phyloP scores from a whole-genome alignment of 2,113 vertebrate species.

The Maccullochella peelii region DNA sequence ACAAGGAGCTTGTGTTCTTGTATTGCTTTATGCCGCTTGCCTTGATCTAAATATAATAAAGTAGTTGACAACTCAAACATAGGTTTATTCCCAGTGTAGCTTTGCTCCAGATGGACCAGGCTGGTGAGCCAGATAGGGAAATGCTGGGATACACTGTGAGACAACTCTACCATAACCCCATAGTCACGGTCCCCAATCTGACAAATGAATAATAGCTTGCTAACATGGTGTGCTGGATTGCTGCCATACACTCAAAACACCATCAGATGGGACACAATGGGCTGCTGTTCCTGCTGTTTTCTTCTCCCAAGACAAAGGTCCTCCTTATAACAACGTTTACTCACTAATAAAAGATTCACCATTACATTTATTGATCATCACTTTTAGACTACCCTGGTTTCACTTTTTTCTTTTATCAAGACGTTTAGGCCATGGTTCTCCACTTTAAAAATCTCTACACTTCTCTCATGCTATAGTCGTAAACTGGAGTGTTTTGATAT shows the following conservation, averaged over 20 bases:
- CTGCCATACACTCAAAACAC: slow-evolving; percentile 52
- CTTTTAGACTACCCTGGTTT: neutral
- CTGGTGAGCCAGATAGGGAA: slow-evolving; percentile 63
- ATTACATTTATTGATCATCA: neutral
- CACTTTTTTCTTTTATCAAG: neutral
- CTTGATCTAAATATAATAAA: slow-evolving; percentile 54
- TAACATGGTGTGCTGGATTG: slow-evolving; percentile 40
- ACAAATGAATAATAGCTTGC: slow-evolving; percentile 61
- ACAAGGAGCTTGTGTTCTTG: slow-evolving; percentile 16
- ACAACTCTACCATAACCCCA: slow-evolving; percentile 52
- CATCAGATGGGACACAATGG: slow-evolving; percentile 60
- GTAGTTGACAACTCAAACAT: slow-evolving; percentile 44
- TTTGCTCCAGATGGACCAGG: slow-evolving; percentile 58
- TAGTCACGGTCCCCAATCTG: slow-evolving; percentile 32
- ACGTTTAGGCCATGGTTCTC: neutral
- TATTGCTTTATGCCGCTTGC: slow-evolving; percentile 11
- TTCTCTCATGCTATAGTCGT: neutral
- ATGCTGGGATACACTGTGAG: slow-evolving; percentile 42
- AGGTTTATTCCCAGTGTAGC: slow-evolving; percentile 53
- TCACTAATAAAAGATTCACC: neutral
- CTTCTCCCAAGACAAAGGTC: too few species aligned
- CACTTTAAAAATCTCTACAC: neutral
- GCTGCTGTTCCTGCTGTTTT: slow-evolving; percentile 41
- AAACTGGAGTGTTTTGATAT: neutral
- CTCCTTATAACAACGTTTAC: neutral